These are phyloP conservation scores for Antitype chi DNA, from an alignment of 2,888 invertebrate species.

Conservation along the genomic window DNA sequence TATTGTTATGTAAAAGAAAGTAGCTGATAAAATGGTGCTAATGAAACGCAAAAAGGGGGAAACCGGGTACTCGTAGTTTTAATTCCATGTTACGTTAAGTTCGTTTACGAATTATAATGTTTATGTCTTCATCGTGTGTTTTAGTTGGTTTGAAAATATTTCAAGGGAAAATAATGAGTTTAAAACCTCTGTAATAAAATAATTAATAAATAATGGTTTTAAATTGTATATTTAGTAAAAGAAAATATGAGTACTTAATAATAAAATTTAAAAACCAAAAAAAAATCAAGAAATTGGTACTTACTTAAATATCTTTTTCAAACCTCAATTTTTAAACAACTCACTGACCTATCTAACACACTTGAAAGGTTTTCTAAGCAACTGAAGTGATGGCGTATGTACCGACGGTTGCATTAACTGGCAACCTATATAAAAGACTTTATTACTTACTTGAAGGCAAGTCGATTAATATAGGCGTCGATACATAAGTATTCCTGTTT, in stretches of 20 bases:
- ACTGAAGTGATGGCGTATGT: not conserved
- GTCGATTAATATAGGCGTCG: not conserved
- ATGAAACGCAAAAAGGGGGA: conserved; percentile 74
- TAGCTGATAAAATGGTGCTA: conserved; percentile 87
- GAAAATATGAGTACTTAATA: too few relatives aligned
- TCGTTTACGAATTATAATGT: conserved; percentile 24
- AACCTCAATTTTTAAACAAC: not conserved
- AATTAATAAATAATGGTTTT: too few relatives aligned
- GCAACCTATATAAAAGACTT: not conserved
- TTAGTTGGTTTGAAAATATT: not conserved
- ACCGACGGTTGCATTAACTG: not conserved
- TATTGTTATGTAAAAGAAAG: conserved; percentile 35
- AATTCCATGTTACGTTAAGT: conserved; percentile 16
- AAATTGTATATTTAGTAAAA: too few relatives aligned
- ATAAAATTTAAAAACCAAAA: too few relatives aligned
- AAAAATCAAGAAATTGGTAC: too few relatives aligned
- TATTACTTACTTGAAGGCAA: not conserved
- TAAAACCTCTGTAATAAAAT: not conserved
- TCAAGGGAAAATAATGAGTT: not conserved
- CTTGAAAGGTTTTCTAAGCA: not conserved
- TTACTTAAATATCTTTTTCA: too few relatives aligned
- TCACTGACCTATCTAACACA: not conserved
- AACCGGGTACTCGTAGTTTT: conserved; percentile 72
- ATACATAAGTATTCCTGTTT: not conserved
- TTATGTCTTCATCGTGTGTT: not conserved